Evolutionary conservation across 2,113 vertebrate species (phyloP), one percentile per base, ranked within the genome.

Genomic region (Sebastes fasciatus): DNA sequence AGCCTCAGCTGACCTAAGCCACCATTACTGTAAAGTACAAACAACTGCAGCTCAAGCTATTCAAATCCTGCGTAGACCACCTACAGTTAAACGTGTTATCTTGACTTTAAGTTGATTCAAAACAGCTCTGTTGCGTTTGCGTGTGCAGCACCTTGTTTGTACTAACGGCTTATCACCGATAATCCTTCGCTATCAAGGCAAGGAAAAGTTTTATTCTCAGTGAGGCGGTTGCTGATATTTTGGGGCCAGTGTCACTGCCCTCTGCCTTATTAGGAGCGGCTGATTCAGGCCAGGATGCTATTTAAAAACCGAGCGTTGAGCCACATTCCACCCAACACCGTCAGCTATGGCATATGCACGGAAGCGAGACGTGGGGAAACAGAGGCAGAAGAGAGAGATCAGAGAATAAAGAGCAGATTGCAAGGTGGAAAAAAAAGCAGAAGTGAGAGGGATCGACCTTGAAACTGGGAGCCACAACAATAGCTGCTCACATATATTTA

Each of bases 251-350:
- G 86, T 89, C 86, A 74, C 49, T 80, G 88, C 79, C 81, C 87
- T 90, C 89, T 86, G 87, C 95, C 95, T 94, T 95, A 94, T 95
- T 95, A 91, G 95, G 94, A 82, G 83, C 4, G 86, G 77, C 88
- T 89, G 85, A 90, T 92, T 91, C 87, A 62, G 83, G 72, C 83
- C 34, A 63, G 81, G 85, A 88, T 83, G 92, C 94, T 95, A 96
- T 95, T 95, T 95, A 94, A 95, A 95, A 95, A 93, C 93, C 6
- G 60, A 90, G 74, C 55, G 85, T 93, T 94, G 92, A 89, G 86
- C 90, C 79, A 74, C 94, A 95, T 95, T 95, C 92, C 94, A 86
- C 86, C 86, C 76, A 87, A 90, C 80, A 54, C 89, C 42, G 75
- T 89, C 90, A 83, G 86, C 79, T 83, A 80, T 65, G 86, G 82